Base-by-base conservation (phyloP, 2,888 invertebrate species). In the Tolmerus cingulatus region DNA sequence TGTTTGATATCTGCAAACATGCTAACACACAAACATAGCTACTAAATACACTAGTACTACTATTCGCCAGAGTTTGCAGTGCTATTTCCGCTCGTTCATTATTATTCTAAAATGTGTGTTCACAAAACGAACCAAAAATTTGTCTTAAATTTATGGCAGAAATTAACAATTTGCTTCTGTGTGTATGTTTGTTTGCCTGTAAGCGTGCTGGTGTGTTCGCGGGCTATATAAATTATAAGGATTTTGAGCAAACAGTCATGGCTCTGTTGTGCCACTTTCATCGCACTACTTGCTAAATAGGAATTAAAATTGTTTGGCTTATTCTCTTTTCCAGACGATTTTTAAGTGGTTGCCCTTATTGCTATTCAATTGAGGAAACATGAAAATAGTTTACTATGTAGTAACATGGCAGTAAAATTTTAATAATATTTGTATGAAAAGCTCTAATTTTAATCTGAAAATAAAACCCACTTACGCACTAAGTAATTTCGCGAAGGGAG, bases 1-100 rank as follows among this genome's bases (percentile, higher is more conserved):
- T 79, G 79, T 79, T 79, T 79, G 79, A 79, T 79, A 79, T 51
- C 79, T 79, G 79, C 79, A 79, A 79, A 51, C 51, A 79, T 79
- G n/a, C 51, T 27, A 30, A n/a, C 30, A 51, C 79, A 79, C 51
- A 46, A 79, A 79, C 78, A 46, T 27, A 51, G 43, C 30, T 78
- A 78, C 30, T 78, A 78, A 43, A 78, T 43, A 78, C 78, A 46
- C 43, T 43, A 23, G 14, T 43, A 23, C 23, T 78, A 43, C 30
- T 30, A 79, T 55, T 79, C 51, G 51, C 79, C 34, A 19, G 66
- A 51, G 30, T 51, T 79, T 79, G 12, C 79, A 40, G 79, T 27
- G 51, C 51, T 79, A 51, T 51, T 79, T 79, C 79, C 51, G 27
- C 7, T 12, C 79, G 23, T 46, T 46, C 51, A 46, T 79, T 46